Evolutionary conservation across 1,140 invertebrate genomes (phyloP), one percentile per base, ranked within the genome.

Genomic region (Ceratina japonica): DNA sequence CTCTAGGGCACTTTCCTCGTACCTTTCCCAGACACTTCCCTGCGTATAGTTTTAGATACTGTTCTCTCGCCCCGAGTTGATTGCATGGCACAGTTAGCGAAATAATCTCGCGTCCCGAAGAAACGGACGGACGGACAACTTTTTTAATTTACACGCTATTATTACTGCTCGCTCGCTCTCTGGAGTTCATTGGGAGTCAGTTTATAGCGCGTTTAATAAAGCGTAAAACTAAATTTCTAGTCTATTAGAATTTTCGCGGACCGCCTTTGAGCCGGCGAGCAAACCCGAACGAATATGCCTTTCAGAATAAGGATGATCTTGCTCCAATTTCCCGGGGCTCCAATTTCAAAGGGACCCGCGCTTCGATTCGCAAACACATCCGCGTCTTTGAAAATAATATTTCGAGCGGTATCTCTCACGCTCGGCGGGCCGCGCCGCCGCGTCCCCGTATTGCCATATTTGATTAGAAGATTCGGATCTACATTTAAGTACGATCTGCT

Each of bases 361-460:
- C 18, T n/a, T 64, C 27, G 61, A 63, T 63, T 37, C 16, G 62
- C 62, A 64, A 64, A 64, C 18, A 64, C 37, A 10, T 44, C 37
- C 27, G 27, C 31, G 62, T 64, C 31, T n/a, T 37, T 15, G 31
- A 64, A 18, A 62, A 62, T 62, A 62, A 64, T 64, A 64, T 64
- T 64, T 64, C 62, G 0, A 37, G 56, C 18, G 16, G 22, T 58
- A 58, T 20, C 56, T 58, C 56, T 58, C 56, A 20, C n/a, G 18
- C 20, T 20, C 56, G 56, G n/a, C 18, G 56, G 4, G 2, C 37
- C 37, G 5, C 37, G 10, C 5, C 37, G 7, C 37, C 37, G 37
- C 37, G 37, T 44, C n/a, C n/a, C n/a, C 37, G 37, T 44, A 44
- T 7, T 44, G 37, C 56, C 18, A 58, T 58, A 20, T 58, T n/a